These are phyloP conservation scores for Drosophila siamana DNA, from an alignment of 2,888 invertebrate species.

Conservation along the genomic window DNA sequence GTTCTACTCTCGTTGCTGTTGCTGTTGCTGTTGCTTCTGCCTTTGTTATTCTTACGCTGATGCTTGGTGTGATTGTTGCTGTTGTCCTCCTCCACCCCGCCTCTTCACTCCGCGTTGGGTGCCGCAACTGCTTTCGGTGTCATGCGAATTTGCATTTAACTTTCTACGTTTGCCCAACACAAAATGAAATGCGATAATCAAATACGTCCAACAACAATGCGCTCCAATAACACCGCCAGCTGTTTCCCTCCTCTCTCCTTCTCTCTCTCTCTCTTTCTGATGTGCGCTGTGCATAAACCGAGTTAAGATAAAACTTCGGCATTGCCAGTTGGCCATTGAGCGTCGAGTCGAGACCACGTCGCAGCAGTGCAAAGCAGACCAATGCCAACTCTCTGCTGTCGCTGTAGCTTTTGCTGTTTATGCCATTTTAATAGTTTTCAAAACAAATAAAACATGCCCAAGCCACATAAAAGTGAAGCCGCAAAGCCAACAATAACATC, in stretches of 20 bases:
- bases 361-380: conserved; percentile 4
- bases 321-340: conserved; percentile 56
- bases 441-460: conserved; percentile 70
- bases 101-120: background rate
- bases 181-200: conserved; percentile 80
- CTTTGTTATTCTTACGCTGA: conserved; percentile 67
- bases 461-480: conserved; percentile 49
- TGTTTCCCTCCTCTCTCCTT: conserved; percentile 11
- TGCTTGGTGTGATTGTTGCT: conserved; percentile 63
- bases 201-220: conserved; percentile 76
- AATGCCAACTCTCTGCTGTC: conserved; percentile 29
- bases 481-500: conserved; percentile 36
- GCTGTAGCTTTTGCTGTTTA: conserved; percentile 55
- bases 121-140: conserved; percentile 60
- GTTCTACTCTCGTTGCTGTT: conserved; percentile 56
- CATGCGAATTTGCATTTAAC: conserved; percentile 79
- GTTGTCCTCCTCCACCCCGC: background rate
- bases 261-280: background rate
- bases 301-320: conserved; percentile 72
- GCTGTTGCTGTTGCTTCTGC: conserved; percentile 42
- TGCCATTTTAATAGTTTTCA: conserved; percentile 77
- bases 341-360: background rate
- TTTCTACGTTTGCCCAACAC: conserved; percentile 76
- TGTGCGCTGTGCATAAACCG: conserved; percentile 30
- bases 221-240: conserved; percentile 45